phyloP scores from a whole-genome alignment of 2,797 vertebrate species.

The Chelmon rostratus region DNA sequence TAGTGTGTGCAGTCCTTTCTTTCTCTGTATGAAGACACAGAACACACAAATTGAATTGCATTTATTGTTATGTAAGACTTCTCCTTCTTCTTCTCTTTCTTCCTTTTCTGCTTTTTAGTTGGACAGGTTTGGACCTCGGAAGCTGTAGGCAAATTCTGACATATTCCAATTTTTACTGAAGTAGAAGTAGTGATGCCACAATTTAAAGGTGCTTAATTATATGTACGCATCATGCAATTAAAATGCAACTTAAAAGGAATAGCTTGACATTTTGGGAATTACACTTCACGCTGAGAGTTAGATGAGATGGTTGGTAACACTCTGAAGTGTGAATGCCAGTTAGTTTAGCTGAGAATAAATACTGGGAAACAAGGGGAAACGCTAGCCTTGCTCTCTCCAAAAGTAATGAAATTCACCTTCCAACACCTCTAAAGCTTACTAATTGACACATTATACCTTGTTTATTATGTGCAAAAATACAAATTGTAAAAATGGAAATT shows the following conservation, averaged over 20 bases:
- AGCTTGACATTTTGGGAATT: background rate
- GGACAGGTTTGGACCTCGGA: background rate
- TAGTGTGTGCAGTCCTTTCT: slow-evolving; percentile 38
- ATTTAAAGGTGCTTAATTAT: background rate
- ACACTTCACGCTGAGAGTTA: background rate
- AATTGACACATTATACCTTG: slow-evolving; percentile 1
- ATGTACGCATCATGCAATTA: too few species aligned
- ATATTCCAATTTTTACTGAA: background rate
- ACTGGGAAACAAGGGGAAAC: too few species aligned
- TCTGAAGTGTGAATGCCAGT: too few species aligned
- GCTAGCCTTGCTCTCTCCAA: background rate
- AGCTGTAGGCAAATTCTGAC: too few species aligned
- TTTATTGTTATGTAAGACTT: background rate
- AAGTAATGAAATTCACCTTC: background rate
- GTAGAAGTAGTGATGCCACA: background rate
- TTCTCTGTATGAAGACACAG: slow-evolving; percentile 24
- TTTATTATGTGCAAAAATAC: background rate
- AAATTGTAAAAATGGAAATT: too few species aligned
- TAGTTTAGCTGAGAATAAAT: too few species aligned
- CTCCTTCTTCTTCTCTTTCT: background rate
- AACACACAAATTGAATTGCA: slow-evolving; percentile 7
- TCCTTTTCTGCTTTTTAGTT: background rate
- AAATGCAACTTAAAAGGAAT: background rate
- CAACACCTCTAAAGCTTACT: too few species aligned
- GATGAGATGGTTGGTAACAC: background rate